These are phyloP conservation scores for Fundulus diaphanus DNA, from an alignment of 2,797 vertebrate genomes.

Conservation along the genomic window DNA sequence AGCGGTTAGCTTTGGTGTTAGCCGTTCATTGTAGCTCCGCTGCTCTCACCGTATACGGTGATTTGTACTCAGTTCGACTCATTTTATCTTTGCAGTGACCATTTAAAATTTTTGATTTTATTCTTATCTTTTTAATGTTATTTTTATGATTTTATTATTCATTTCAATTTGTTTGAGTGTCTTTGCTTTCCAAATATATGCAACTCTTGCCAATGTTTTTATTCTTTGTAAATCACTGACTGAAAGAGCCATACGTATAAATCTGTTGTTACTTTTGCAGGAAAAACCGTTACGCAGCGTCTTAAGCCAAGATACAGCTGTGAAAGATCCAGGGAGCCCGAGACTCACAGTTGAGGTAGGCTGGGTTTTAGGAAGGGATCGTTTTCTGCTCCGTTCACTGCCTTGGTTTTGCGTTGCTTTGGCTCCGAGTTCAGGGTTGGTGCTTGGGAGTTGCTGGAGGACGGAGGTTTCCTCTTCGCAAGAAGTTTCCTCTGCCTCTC, in stretches of 20 bases:
- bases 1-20: too few species aligned
- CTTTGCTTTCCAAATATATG: neutral
- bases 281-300: neutral
- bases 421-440: constrained; percentile 95
- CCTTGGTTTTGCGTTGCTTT: constrained; percentile 99
- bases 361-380: constrained; percentile 98
- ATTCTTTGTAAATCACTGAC: too few species aligned
- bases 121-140: too few species aligned
- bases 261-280: too few species aligned
- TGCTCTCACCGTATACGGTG: too few species aligned
- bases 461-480: constrained; percentile 95
- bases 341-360: constrained; percentile 95
- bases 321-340: neutral
- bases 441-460: constrained; percentile 93
- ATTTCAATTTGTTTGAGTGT: too few species aligned
- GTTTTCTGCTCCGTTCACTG: constrained; percentile 95
- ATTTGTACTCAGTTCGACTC: too few species aligned
- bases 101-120: too few species aligned
- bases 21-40: too few species aligned
- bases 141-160: too few species aligned
- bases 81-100: too few species aligned
- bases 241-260: too few species aligned
- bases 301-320: neutral
- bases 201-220: neutral
- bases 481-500: constrained; percentile 98